These are phyloP conservation scores for Pseudonaja textilis DNA, from an alignment of 2,113 vertebrate species.

Conservation along the genomic window DNA sequence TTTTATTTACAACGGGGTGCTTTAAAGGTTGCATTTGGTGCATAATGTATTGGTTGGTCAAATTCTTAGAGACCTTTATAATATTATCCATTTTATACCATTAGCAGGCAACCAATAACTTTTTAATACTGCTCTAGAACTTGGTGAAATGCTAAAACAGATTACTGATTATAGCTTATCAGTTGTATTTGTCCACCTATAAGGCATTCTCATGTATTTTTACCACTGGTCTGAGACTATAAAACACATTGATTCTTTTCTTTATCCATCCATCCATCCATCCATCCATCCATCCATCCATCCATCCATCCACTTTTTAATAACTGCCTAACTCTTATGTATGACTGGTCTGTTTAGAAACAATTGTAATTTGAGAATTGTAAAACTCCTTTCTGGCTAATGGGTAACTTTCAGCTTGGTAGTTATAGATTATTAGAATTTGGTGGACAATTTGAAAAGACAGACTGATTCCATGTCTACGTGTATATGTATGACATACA, in stretches of 20 bases:
- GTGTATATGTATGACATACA: neutral
- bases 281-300: too few relatives aligned
- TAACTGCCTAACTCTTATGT: neutral
- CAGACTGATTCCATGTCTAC: neutral
- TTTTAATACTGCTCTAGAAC: neutral
- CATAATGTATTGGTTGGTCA: neutral
- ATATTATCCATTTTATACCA: neutral
- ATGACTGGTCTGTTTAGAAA: neutral
- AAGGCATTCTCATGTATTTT: neutral
- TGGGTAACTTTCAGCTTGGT: neutral
- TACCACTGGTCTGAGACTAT: neutral
- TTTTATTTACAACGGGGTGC: neutral
- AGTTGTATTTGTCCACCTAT: neutral
- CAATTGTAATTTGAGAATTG: neutral
- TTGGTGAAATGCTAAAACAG: neutral
- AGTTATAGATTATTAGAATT: neutral
- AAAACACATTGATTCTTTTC: neutral
- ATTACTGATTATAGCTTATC: neutral
- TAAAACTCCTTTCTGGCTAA: neutral
- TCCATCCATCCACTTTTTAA: neutral
- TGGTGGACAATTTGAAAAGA: neutral
- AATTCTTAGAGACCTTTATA: neutral
- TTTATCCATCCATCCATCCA: too few relatives aligned
- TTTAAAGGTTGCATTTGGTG: neutral
- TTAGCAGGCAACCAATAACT: neutral